Conservation (phyloP, 2,888 invertebrate species). For the Maniola hyperantus region DNA sequence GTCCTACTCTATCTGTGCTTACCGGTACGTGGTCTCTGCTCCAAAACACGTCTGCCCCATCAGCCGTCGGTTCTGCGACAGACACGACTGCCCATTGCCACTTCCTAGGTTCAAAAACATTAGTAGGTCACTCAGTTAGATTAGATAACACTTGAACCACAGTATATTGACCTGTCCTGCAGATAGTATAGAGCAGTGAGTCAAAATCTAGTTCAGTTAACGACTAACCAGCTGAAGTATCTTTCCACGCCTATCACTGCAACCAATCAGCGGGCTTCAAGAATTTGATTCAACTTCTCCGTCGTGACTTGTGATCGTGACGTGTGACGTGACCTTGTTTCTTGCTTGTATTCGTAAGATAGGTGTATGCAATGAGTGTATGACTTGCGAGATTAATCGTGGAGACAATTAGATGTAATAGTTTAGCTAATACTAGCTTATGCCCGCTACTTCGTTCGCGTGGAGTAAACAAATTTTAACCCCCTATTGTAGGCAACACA, state of each 20-base stretch:
- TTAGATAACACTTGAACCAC: too few species aligned
- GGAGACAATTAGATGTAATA: neutral
- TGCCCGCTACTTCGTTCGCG: too few species aligned
- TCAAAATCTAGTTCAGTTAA: neutral
- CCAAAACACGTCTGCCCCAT: too few species aligned
- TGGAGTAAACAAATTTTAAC: too few species aligned
- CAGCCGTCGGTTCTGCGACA: too few species aligned
- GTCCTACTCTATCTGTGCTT: too few species aligned
- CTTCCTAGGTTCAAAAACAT: neutral
- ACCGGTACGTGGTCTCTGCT: too few species aligned
- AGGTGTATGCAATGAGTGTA: neutral
- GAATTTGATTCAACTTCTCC: neutral
- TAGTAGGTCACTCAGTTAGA: neutral
- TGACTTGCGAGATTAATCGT: neutral
- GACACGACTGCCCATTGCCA: too few species aligned
- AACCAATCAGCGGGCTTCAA: neutral
- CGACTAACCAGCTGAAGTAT: neutral
- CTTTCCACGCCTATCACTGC: conserved; percentile 3
- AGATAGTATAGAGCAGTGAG: neutral
- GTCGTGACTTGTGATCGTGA: neutral
- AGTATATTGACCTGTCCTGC: neutral
- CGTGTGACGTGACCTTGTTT: neutral
- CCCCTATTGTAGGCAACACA: too few species aligned
- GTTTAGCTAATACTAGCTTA: too few species aligned
- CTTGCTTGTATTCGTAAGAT: neutral